Base-by-base conservation (phyloP, 1,140 invertebrate genomes). In the Popillia japonica region DNA sequence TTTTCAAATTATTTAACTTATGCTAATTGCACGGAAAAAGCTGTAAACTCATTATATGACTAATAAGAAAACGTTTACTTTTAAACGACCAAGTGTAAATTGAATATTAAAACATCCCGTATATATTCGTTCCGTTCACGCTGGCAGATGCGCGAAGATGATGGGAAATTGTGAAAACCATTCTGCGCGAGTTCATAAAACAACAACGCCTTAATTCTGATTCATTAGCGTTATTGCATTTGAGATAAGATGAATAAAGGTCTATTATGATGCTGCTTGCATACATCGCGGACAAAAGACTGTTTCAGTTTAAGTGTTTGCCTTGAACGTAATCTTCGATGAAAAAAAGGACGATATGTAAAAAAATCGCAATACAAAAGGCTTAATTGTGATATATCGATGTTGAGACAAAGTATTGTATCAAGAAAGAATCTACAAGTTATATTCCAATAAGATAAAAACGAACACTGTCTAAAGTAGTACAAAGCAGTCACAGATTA, bases 31-130 rank as follows among this genome's bases (percentile, higher is more conserved):
- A 11, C 8, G 17, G 44, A 11, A 48, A n/a, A n/a, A 48, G 17
- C 44, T 10, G 44, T 48, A 48, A n/a, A 48, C 44, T 48, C 11
- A 48, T 48, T 48, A 48, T 48, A 48, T n/a, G 11, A 48, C 17
- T 48, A 48, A n/a, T 48, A 48, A 48, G 44, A 48, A n/a, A 14
- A n/a, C 44, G 44, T 48, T 48, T 48, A 48, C 44, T 48, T 48
- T 48, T 48, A 48, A 48, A 48, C 44, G 44, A n/a, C 44, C 11
- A 48, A 48, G 44, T 48, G 44, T 48, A 48, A 48, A 48, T 48
- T 48, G 11, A 48, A 14, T 48, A 48, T 48, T 48, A 48, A 48
- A 48, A 48, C 44, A 48, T n/a, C 44, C 17, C 44, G 3, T 42
- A 6, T 42, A 14, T 11, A 8, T 3, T 14, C 44, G 17, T 48